Evolutionary conservation across 1,140 invertebrate genomes (phyloP).

Genomic region (Phymorhynchus buccinoides): DNA sequence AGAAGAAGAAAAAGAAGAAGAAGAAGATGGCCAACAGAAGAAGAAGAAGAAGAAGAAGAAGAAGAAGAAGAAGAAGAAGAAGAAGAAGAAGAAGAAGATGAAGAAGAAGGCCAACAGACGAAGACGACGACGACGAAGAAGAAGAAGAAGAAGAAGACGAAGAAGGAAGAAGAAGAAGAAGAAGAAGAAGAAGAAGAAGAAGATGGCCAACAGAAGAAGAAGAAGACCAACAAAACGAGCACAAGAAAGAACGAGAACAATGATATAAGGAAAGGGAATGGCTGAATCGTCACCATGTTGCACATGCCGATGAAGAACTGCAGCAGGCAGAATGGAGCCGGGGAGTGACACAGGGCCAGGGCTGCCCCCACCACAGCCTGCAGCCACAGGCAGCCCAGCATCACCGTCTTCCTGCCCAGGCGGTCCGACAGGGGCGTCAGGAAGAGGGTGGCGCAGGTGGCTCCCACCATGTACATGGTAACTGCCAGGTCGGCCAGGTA

Average conservation of each 20-base stretch:
- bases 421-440: conserved; percentile 88
- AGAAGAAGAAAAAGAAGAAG: no score
- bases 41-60: no score
- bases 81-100: no score
- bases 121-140: no score
- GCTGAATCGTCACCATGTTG: conserved; percentile 72
- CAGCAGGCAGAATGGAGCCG: conserved; percentile 62
- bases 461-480: conserved; percentile 87
- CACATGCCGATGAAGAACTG: conserved; percentile 68
- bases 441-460: conserved; percentile 84
- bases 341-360: conserved; percentile 56
- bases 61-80: no score
- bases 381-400: conserved; percentile 70
- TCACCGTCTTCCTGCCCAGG: conserved; percentile 71
- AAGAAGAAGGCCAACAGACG: not conserved
- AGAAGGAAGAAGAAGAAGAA: not conserved
- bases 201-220: no score
- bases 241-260: not conserved
- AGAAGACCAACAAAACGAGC: no score
- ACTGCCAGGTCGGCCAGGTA: conserved; percentile 63
- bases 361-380: conserved; percentile 62
- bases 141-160: no score
- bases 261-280: no score
- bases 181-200: no score
- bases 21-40: no score